phyloP scores from a whole-genome alignment of 2,113 vertebrate species.

The Lontra canadensis region DNA sequence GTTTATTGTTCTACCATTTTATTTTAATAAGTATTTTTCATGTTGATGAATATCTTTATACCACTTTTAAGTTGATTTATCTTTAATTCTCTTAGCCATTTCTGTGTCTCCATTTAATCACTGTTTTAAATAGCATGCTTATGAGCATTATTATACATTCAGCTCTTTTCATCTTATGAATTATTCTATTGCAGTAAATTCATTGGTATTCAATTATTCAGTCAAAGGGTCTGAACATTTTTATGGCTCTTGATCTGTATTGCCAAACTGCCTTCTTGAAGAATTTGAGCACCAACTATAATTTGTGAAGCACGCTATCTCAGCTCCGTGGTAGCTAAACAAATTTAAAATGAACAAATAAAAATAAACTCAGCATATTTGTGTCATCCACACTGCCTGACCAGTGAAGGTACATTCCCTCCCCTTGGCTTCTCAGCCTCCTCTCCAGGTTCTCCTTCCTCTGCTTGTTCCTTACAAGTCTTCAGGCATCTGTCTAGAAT shows the following conservation, averaged over 20 bases:
- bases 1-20: background rate
- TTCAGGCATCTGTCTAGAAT: background rate
- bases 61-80: background rate
- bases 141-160: background rate
- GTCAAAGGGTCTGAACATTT: background rate
- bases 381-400: background rate
- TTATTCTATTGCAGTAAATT: background rate
- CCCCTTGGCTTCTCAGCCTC: background rate
- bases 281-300: background rate
- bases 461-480: background rate
- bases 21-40: conserved; percentile 25
- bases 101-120: background rate
- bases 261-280: conserved; percentile 14
- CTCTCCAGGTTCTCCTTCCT: background rate
- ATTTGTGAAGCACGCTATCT: background rate
- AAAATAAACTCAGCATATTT: background rate
- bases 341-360: background rate
- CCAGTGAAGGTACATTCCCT: background rate
- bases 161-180: background rate
- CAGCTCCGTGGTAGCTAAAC: background rate
- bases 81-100: conserved; percentile 17
- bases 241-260: background rate
- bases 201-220: conserved; percentile 5
- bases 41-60: background rate
- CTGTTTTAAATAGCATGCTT: background rate